Percentiles rank a stretch among this genome's conserved stretches.
Evolutionary conservation across 2,888 invertebrate genomes (phyloP).

Genomic region (Axea sp.): DNA sequence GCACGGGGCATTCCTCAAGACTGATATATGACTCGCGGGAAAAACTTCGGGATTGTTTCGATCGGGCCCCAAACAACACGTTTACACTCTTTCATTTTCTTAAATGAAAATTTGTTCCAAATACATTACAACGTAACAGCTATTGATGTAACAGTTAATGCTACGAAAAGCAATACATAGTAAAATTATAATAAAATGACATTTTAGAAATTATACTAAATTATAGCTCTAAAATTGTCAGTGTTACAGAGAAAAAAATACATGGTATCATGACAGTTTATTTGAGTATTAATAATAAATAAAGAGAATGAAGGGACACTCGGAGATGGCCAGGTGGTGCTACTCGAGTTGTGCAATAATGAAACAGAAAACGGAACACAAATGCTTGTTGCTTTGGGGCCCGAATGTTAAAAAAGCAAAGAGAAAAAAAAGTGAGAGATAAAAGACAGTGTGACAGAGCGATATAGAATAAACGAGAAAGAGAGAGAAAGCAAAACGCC

Average conservation of each 20-base stretch:
- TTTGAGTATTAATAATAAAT: no score
- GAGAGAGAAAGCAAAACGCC: constrained; percentile 19
- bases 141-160: no score
- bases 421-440: constrained; percentile 19
- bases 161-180: no score
- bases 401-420: constrained; percentile 46
- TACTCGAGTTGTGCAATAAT: constrained; percentile 27
- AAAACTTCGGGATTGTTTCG: constrained; percentile 64
- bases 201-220: no score
- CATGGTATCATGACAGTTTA: no score
- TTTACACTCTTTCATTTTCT: constrained; percentile 24
- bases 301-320: constrained; percentile 6
- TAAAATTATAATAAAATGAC: no score
- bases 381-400: constrained; percentile 23
- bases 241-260: no score
- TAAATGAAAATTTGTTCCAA: not conserved
- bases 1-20: constrained; percentile 73
- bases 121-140: not conserved
- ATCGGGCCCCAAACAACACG: constrained; percentile 49
- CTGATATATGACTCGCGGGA: constrained; percentile 72
- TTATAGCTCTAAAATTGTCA: no score
- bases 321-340: not conserved
- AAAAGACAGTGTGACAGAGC: constrained; percentile 7
- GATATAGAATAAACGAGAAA: constrained; percentile 30
- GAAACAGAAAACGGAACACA: not conserved